Percentiles rank a stretch among this genome's conserved stretches.
phyloP scores from a whole-genome alignment of 2,797 vertebrate genomes.

The Sebastes paucispinis region DNA sequence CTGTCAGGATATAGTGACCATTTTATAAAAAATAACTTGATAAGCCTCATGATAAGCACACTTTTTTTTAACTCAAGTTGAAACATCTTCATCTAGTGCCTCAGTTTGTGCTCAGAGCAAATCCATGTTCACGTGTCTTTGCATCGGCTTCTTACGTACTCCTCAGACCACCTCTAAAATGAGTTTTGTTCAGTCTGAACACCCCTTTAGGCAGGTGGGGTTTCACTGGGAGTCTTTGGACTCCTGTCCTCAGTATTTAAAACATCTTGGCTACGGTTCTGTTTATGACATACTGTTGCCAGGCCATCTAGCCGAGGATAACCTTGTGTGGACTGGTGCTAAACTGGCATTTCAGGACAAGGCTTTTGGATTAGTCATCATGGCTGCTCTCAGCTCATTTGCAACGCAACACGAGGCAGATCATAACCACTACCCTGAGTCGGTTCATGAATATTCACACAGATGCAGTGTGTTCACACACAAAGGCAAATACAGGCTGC shows the following conservation, averaged over 20 bases:
- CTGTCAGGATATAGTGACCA: too few relatives aligned
- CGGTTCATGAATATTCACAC: slow-evolving; percentile 45
- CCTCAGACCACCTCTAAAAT: background rate
- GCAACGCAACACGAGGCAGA: slow-evolving; percentile 19
- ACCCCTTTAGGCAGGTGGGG: background rate
- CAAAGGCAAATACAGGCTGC: background rate
- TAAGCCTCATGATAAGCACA: too few relatives aligned
- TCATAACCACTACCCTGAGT: slow-evolving; percentile 17
- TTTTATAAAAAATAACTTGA: too few relatives aligned
- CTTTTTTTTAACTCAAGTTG: too few relatives aligned
- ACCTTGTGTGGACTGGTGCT: background rate
- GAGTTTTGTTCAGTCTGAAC: background rate
- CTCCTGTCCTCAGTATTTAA: background rate
- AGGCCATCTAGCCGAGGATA: background rate
- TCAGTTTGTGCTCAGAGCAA: too few relatives aligned
- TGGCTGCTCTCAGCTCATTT: slow-evolving; percentile 35
- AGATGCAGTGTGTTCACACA: background rate
- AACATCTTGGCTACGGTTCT: background rate
- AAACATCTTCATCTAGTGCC: too few relatives aligned
- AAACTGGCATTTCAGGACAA: slow-evolving; percentile 13
- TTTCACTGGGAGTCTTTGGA: background rate
- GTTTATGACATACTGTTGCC: background rate
- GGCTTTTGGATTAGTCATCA: slow-evolving; percentile 29
- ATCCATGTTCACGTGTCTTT: background rate
- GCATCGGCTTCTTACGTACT: background rate